Evolutionary conservation across 23 tunicate species (phyloP), one percentile per base, ranked within the genome.

Genomic region (Aplidium turbinatum): DNA sequence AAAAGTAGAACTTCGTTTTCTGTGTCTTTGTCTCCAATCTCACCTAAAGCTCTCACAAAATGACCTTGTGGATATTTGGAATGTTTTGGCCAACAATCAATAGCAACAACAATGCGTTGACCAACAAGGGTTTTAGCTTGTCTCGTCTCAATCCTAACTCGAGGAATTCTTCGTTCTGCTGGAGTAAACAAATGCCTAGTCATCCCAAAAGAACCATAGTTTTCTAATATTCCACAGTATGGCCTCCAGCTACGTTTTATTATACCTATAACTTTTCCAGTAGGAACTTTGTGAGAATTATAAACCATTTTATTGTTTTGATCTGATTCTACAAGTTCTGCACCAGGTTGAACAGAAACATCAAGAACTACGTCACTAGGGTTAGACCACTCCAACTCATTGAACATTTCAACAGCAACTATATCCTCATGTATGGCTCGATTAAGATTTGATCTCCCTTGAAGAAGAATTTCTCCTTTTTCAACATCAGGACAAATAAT

Each of bases 11-110:
- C 99, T 75, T 95, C 96, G 56, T 88, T 88, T 68, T 95, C 99
- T 7, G 99, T 95, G 54, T 83, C 83, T 70, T 95, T 95, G 69
- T 95, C 96, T n/a, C 99, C 99, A 25, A 83, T 70, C 19, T 73
- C 79, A 33, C 99, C 99, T 22, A 95, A 84, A 0, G 95, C 87
- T 32, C 89, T 79, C 13, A 95, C 99, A 79, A 88, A 89, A 74
- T 95, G 99, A 9, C 99, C 99, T 52, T 87, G 92, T 36, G 99
- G 99, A 68, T 95, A 95, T 42, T 90, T 85, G 31, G 99, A 95
- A 74, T 84, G 74, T 57, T 87, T 53, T 0, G 92, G 91, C 99
- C 99, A 95, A 29, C 80, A 81, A 47, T 95, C 99, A 39, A 85
- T 79, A 2, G 87, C 96, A n/a, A 95, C 96, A 13, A 95, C 72